phyloP scores from a whole-genome alignment of 2,113 vertebrate species.

The Phycodurus eques region DNA sequence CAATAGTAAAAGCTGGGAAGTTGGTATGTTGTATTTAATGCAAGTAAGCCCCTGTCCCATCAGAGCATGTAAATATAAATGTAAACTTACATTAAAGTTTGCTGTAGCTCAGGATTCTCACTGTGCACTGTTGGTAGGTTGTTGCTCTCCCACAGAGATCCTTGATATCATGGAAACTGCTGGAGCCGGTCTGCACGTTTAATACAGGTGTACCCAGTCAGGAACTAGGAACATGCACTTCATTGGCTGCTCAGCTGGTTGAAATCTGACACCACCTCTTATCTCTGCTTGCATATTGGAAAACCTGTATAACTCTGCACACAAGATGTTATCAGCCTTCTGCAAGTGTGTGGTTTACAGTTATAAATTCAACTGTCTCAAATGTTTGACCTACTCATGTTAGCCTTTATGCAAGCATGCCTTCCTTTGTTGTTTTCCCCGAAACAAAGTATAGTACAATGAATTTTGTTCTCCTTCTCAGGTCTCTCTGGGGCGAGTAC shows the following conservation, averaged over 20 bases:
- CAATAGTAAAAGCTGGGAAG: no score
- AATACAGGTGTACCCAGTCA: slow-evolving; percentile 60
- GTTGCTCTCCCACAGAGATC: slow-evolving; percentile 39
- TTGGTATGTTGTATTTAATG: not conserved
- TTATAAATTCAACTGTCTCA: slow-evolving; percentile 20
- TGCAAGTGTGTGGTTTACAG: slow-evolving; percentile 11
- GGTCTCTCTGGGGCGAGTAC: slow-evolving; percentile 21
- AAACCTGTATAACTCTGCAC: slow-evolving; percentile 16
- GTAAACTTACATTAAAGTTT: slow-evolving; percentile 47
- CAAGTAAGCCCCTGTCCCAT: not conserved
- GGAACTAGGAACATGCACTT: slow-evolving; percentile 27
- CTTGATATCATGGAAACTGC: slow-evolving; percentile 56
- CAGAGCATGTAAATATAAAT: not conserved
- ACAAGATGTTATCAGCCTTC: slow-evolving; percentile 8
- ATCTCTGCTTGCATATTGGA: slow-evolving; percentile 34
- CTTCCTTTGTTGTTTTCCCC: slow-evolving; percentile 6
- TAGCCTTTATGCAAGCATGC: not conserved
- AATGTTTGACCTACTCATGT: slow-evolving; percentile 2
- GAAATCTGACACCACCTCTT: slow-evolving; percentile 62
- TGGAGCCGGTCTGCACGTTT: slow-evolving; percentile 41
- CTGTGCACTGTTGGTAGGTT: slow-evolving; percentile 37
- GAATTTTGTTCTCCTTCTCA: slow-evolving; percentile 17
- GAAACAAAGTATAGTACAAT: not conserved
- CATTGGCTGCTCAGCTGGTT: slow-evolving; percentile 61
- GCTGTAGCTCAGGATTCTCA: slow-evolving; percentile 25